phyloP scores from a whole-genome alignment of 2,888 invertebrate species.

The Thereva nobilitata region DNA sequence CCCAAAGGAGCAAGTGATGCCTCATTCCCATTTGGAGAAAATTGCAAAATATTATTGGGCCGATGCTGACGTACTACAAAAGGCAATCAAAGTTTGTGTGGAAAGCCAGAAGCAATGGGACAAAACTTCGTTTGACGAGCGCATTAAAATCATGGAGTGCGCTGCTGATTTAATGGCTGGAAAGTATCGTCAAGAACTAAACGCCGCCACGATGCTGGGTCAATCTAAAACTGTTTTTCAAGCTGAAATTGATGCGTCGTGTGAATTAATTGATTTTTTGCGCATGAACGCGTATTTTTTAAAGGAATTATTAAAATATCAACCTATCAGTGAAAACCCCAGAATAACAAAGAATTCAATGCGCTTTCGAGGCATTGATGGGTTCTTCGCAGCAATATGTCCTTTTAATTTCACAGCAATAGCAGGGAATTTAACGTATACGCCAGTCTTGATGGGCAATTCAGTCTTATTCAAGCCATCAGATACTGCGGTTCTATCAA shows the following conservation, averaged over 20 bases:
- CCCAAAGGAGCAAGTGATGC: constrained; percentile 78
- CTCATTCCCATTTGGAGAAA: constrained; percentile 81
- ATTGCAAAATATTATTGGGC: constrained; percentile 92
- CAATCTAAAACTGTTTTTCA: constrained; percentile 92
- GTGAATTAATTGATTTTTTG: constrained; percentile 89
- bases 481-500: constrained; percentile 92
- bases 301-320: constrained; percentile 81
- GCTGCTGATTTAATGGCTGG: constrained; percentile 89
- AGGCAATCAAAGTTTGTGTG: constrained; percentile 78
- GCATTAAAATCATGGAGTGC: constrained; percentile 77
- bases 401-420: constrained; percentile 99
- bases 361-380: constrained; percentile 87
- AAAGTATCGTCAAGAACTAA: constrained; percentile 81
- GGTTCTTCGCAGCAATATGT: constrained; percentile 94
- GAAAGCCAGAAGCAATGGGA: constrained; percentile 86
- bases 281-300: constrained; percentile 75
- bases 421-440: constrained; percentile 90
- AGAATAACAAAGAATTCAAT: constrained; percentile 76
- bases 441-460: constrained; percentile 90
- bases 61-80: constrained; percentile 73
- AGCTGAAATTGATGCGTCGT: constrained; percentile 95
- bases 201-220: constrained; percentile 95
- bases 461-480: constrained; percentile 97
- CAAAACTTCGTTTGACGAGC: constrained; percentile 73
- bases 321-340: constrained; percentile 81